Base-by-base conservation (phyloP, 2,797 vertebrate species). In the Molossus molossus region DNA sequence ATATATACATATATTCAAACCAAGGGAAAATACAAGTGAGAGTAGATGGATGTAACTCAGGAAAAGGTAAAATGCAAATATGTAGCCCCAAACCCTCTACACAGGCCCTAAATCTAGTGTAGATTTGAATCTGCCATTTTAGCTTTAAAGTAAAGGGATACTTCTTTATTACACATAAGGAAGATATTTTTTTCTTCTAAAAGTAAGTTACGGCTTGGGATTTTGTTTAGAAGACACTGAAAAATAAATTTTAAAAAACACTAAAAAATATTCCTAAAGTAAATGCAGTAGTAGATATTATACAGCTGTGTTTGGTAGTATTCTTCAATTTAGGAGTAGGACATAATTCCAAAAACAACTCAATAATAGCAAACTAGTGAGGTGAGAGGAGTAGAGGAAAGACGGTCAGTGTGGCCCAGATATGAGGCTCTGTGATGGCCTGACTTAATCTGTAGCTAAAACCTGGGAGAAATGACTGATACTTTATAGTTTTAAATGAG, bases 181-280 rank as follows among this genome's bases (percentile, higher is more conserved):
- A 87, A 93, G 69, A 25, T 37, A 27, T 40, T 23, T 80, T 80
- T 80, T 80, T 80, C 57, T 37, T 94, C 40, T 48, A 88, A 90
- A 82, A 57, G 64, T 37, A 83, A 82, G 88, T 88, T 58, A 86
- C 88, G 80, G n/a, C 55, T 91, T 84, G n/a, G 14, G 9, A 45
- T 92, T 75, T 95, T 92, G 10, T 92, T 92, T 88, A 83, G 60
- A 93, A 86, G 60, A 89, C 65, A 69, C 1, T 67, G 18, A 88
- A 94, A 79, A 37, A 77, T 40, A 77, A 53, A 62, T 33, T 94
- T 65, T 1, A 88, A 84, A 96, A 92, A 57, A 72, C 8, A 45
- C 27, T 90, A 5, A 73, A 90, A 96, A 87, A 88, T 75, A 21
- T 80, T 11, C 64, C 67, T 62, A 60, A 87, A 60, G 53, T 84